A percentile compares a stretch with the other conserved stretches of the same genome.
Conservation (phyloP, 1,140 invertebrate species). For the Idris sp. region DNA sequence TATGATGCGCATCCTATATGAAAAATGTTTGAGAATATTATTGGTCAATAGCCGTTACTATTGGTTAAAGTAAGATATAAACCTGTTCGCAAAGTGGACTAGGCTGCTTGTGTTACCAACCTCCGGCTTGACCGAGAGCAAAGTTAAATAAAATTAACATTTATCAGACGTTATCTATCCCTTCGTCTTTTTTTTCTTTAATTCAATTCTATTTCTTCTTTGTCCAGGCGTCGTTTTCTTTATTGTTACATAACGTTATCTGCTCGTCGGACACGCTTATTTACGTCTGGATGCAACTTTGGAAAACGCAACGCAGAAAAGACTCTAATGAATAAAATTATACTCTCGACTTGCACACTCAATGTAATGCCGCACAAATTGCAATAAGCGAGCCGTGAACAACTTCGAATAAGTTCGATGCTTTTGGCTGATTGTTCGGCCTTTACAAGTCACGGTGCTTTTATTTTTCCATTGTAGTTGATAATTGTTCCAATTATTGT, state of each 20-base stretch:
- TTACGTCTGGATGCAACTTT: conserved; percentile 8
- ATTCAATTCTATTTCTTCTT: background rate
- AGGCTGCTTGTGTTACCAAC: conserved; percentile 62
- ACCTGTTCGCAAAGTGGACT: conserved; percentile 77
- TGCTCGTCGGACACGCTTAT: conserved; percentile 10
- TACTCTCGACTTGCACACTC: background rate
- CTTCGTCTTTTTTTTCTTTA: conserved; percentile 19
- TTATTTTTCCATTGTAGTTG: too few relatives aligned
- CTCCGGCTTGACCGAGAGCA: conserved; percentile 46
- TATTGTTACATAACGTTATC: conserved; percentile 30
- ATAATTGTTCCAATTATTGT: too few relatives aligned
- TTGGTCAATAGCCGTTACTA: conserved; percentile 73
- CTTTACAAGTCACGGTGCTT: too few relatives aligned
- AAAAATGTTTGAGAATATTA: conserved; percentile 62
- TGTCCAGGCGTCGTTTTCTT: conserved; percentile 15
- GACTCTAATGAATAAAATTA: background rate
- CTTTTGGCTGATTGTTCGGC: too few relatives aligned
- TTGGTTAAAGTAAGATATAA: conserved; percentile 64
- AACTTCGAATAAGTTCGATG: background rate
- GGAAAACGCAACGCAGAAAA: conserved; percentile 1
- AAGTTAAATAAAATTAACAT: conserved; percentile 46
- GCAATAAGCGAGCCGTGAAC: conserved; percentile 3
- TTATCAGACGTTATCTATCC: conserved; percentile 31
- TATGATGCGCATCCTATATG: conserved; percentile 6
- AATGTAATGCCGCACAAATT: background rate